Evolutionary conservation across 2,113 vertebrate species (phyloP), one percentile per base, ranked within the genome.

Genomic region (Hiodon alosoides): DNA sequence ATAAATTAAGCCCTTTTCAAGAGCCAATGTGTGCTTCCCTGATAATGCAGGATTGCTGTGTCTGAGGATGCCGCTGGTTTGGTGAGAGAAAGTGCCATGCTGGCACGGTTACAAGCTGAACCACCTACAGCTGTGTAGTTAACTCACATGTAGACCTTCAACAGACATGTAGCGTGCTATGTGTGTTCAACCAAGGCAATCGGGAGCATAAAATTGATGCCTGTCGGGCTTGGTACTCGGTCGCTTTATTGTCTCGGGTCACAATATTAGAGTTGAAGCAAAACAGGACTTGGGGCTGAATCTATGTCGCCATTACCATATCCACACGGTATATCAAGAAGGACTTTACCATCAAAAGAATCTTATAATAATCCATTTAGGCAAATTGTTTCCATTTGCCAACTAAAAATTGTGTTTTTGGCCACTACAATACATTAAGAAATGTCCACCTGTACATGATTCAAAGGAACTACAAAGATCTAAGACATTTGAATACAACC

Each of bases 1-100:
- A 92, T 91, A 92, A 91, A 92, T 92, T 90, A 91, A 91, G 91
- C 87, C 87, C 89, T 91, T 87, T 87, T 91, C 31, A 88, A 90
- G 86, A 84, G 81, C 89, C 90, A 92, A 92, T 92, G 90, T 91
- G 90, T 82, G 79, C 85, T 86, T 85, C 86, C 88, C 89, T 90
- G 91, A 92, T 91, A 91, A 90, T 91, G 87, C 85, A 82, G 87
- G 87, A 89, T 90, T 91, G 89, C 89, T 90, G 88, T 87, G 87
- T 73, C 89, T 87, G 90, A 75, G 86, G 85, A 83, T 81, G 84
- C 78, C 83, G 87, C 85, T 90, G 31, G 31, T 31, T 31, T 31
- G 31, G 31, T 31, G 31, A 31, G 31, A 31, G 31, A 77, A 83
- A 77, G 78, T 77, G 72, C 71, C 52, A 51, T 67, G 6, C 13